These are phyloP conservation scores for Oreochromis niloticus DNA, from an alignment of 2,113 vertebrate species.

Conservation along the genomic window DNA sequence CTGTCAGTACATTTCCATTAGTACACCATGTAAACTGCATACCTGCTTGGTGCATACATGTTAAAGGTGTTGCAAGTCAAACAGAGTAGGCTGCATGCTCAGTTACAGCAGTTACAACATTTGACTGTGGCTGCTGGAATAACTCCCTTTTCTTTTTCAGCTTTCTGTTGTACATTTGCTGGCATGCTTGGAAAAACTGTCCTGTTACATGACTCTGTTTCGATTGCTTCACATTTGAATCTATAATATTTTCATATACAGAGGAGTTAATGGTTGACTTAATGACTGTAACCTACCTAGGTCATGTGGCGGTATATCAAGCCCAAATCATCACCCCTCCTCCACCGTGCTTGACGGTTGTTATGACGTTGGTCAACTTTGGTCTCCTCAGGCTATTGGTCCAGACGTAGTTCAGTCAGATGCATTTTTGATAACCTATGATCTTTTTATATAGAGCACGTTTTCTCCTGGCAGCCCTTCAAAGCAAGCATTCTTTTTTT, in stretches of 20 bases:
- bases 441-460: neutral
- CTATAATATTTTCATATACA: neutral
- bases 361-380: fast-evolving
- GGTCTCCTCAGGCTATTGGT: neutral
- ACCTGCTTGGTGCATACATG: neutral
- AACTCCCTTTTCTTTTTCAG: neutral
- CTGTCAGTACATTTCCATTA: neutral
- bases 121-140: neutral
- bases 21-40: neutral
- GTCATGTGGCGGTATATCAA: neutral
- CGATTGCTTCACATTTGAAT: neutral
- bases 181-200: neutral
- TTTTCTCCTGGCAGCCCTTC: neutral
- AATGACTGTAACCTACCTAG: neutral
- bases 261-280: neutral
- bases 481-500: neutral
- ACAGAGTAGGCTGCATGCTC: neutral
- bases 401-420: neutral
- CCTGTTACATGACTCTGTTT: neutral
- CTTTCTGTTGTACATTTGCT: neutral
- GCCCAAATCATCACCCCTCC: neutral
- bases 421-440: neutral
- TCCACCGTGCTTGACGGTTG: neutral
- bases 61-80: neutral
- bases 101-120: neutral